These are phyloP conservation scores for Anthopleura xanthogrammica DNA, from an alignment of 92 coral and sea anemone species.

Conservation along the genomic window DNA sequence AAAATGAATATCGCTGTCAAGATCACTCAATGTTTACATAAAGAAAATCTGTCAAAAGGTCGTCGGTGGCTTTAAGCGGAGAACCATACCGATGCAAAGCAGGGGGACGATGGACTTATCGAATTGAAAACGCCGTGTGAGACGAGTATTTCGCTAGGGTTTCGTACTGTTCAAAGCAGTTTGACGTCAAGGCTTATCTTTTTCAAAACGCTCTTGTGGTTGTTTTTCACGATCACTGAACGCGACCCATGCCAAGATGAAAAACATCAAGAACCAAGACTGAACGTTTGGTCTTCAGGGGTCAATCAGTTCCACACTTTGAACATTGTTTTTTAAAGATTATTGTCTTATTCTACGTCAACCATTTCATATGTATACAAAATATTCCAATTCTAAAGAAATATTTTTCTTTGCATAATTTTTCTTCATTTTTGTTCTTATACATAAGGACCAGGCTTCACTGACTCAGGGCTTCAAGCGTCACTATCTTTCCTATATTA, in stretches of 20 bases:
- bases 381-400: no score
- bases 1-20: conserved; percentile 12
- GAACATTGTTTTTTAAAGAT: not conserved
- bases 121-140: conserved; percentile 1
- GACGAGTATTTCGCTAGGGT: not conserved
- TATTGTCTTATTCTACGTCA: no score
- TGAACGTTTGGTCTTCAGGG: not conserved
- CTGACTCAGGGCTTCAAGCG: no score
- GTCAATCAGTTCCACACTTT: not conserved
- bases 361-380: no score
- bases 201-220: not conserved
- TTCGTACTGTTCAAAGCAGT: conserved; percentile 11
- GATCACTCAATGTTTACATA: not conserved
- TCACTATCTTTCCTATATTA: no score
- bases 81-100: not conserved
- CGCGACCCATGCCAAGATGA: conserved; percentile 7
- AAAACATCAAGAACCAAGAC: not conserved
- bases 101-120: not conserved
- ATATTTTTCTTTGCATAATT: no score
- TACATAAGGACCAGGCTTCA: no score
- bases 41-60: not conserved
- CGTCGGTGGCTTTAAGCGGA: not conserved
- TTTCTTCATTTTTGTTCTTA: no score
- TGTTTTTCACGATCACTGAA: not conserved
- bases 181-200: not conserved